Base-by-base conservation (phyloP, 2,113 vertebrate species). In the Hydrochoerus hydrochaeris region DNA sequence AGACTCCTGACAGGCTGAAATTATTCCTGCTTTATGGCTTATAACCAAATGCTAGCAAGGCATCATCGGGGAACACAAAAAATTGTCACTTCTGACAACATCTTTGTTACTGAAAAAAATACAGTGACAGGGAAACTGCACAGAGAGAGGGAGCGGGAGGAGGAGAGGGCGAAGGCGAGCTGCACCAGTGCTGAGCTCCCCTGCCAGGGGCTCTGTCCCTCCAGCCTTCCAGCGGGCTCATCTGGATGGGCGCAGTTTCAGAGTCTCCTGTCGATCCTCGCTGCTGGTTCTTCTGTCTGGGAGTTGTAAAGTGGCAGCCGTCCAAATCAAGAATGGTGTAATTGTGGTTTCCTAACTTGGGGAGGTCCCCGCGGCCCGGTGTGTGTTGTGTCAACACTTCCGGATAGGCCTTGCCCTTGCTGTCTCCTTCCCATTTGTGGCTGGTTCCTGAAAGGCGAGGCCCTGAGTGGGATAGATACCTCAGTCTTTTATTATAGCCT, bases 51-150 rank as follows among this genome's bases (percentile, higher is more conserved):
- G 98, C 98, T 98, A 99, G 98, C 97, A 98, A 98, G 98, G 97
- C 98, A 98, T 98, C 98, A 98, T 98, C 98, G 98, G 97, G 98
- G 98, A 98, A 99, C 98, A 98, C 6, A 73, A 98, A 98, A 98
- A 99, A 99, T 99, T 99, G 98, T 99, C 99, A 98, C 98, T 99
- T 99, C 98, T 99, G 98, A 98, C 99, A 99, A 99, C 98, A 98
- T 99, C 99, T 99, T 99, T 99, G 99, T 99, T 98, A 98, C 97
- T 97, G 97, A 96, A 95, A 95, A 95, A 98, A 98, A 98, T 94
- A 97, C 97, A 96, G 84, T 88, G 98, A 96, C 98, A 97, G 95
- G 98, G 95, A 98, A 98, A 98, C 97, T 98, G 98, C 97, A 65
- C 49, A 57, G 4, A 52, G 98, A 98, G 96, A 95, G 92, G 38